Evolutionary conservation across 1,140 invertebrate genomes (phyloP).

Genomic region (Chrysoperla carnea): DNA sequence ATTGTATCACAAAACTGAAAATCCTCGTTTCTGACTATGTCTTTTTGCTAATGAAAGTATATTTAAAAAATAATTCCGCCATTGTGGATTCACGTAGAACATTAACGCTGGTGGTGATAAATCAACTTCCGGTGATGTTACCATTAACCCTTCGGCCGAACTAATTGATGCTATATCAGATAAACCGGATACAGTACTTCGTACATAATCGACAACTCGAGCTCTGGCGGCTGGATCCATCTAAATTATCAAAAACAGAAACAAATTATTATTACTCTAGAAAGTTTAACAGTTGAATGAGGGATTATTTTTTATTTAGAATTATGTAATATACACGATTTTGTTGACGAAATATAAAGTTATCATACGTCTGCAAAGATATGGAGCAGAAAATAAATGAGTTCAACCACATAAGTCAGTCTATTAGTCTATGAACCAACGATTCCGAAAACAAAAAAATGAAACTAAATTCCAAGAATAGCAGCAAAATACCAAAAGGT

Average conservation of each 20-base stretch:
- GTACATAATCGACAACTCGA: slow-evolving; percentile 32
- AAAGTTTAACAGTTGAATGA: too few relatives aligned
- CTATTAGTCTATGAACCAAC: too few relatives aligned
- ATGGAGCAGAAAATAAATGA: too few relatives aligned
- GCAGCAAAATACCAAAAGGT: too few relatives aligned
- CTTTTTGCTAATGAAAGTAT: slow-evolving; percentile 29
- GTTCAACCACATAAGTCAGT: too few relatives aligned
- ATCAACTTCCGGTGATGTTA: slow-evolving; percentile 14
- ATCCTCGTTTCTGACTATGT: slow-evolving; percentile 23
- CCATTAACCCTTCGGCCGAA: slow-evolving; percentile 12
- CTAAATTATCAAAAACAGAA: slow-evolving; percentile 12
- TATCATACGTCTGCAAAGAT: too few relatives aligned
- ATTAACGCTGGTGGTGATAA: slow-evolving; percentile 21
- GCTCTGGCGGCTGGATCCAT: slow-evolving; percentile 33
- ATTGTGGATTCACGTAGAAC: slow-evolving; percentile 27
- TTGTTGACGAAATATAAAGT: background rate
- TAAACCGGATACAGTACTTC: slow-evolving; percentile 27
- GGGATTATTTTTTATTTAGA: slow-evolving; percentile 2
- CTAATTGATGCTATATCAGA: slow-evolving; percentile 12
- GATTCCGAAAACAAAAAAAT: too few relatives aligned
- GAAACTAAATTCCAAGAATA: too few relatives aligned
- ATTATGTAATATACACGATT: background rate
- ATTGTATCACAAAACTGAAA: slow-evolving; percentile 18
- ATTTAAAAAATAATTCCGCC: slow-evolving; percentile 28
- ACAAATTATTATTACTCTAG: slow-evolving; percentile 15